Evolutionary conservation across 2,113 vertebrate genomes (phyloP).

Genomic region (Arothron firmamentum): DNA sequence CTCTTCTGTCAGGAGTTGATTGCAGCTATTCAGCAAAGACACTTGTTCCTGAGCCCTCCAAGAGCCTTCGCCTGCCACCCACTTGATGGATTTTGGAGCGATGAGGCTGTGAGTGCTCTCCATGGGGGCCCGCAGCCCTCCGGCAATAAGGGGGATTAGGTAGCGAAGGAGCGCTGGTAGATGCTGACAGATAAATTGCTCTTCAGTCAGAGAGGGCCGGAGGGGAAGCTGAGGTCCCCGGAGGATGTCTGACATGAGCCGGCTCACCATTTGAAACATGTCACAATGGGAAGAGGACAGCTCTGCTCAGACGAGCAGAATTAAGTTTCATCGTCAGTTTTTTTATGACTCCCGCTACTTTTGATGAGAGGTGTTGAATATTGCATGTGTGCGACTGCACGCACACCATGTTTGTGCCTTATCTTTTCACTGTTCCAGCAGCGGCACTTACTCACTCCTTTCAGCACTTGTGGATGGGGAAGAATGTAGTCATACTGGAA

Average conservation of each 20-base stretch:
- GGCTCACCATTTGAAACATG: conserved; percentile 63
- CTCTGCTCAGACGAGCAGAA: conserved; percentile 58
- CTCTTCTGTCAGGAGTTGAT: conserved; percentile 46
- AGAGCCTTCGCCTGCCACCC: conserved; percentile 47
- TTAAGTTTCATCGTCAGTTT: conserved; percentile 69
- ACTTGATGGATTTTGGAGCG: conserved; percentile 50
- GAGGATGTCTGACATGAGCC: conserved; percentile 65
- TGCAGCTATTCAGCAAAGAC: conserved; percentile 42
- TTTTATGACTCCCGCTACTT: conserved; percentile 64
- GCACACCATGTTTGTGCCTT: conserved; percentile 32
- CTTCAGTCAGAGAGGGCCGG: conserved; percentile 63
- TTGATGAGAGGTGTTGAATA: conserved; percentile 68
- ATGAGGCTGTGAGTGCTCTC: conserved; percentile 46
- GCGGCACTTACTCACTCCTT: conserved; percentile 47
- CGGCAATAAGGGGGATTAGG: conserved; percentile 66
- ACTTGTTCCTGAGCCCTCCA: conserved; percentile 59
- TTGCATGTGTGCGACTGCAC: conserved; percentile 31
- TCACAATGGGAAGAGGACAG: conserved; percentile 73
- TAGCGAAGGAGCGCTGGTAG: conserved; percentile 54
- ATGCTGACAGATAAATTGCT: conserved; percentile 79
- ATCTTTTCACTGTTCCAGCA: conserved; percentile 51
- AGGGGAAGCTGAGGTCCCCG: conserved; percentile 59
- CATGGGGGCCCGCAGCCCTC: conserved; percentile 52
- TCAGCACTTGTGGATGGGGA: conserved; percentile 46
- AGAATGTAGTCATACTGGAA: conserved; percentile 12